Conservation (phyloP, 2,113 vertebrate species). For the Oostethus manadensis region DNA sequence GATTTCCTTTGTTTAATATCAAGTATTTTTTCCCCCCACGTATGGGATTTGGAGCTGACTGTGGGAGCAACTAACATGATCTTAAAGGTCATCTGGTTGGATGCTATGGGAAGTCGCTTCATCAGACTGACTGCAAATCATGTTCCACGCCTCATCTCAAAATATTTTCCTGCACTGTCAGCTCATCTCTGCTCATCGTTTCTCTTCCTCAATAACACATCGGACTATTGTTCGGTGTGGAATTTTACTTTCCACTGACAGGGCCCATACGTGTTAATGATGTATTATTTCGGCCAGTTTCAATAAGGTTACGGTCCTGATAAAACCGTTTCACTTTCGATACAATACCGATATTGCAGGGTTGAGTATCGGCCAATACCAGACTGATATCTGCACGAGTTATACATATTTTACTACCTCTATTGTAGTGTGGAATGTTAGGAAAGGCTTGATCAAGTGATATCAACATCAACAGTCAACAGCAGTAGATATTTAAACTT, state of each 20-base stretch:
- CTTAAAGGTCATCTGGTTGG: slow-evolving; percentile 27
- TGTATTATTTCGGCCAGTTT: not conserved
- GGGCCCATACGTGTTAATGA: not conserved
- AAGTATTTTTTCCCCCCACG: slow-evolving; percentile 65
- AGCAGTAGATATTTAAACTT: no score
- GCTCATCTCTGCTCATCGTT: slow-evolving; percentile 11
- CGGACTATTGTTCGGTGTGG: slow-evolving; percentile 1
- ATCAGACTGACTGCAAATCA: slow-evolving; percentile 18
- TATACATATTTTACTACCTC: no score
- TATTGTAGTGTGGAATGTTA: no score
- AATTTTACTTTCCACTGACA: not conserved
- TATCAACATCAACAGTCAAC: no score
- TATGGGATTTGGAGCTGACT: slow-evolving; percentile 34
- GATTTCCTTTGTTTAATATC: slow-evolving; percentile 73
- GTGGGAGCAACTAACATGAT: slow-evolving; percentile 20
- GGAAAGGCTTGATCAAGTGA: no score
- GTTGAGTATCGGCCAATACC: no score
- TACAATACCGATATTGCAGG: not conserved
- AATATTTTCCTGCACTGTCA: slow-evolving; percentile 15
- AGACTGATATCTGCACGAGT: no score
- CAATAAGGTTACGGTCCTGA: not conserved
- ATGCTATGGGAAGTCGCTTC: slow-evolving; percentile 22
- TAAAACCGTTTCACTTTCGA: not conserved
- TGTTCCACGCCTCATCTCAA: slow-evolving; percentile 7
- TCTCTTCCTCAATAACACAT: not conserved